phyloP scores from a whole-genome alignment of 2,113 vertebrate species.

The Mugil cephalus region DNA sequence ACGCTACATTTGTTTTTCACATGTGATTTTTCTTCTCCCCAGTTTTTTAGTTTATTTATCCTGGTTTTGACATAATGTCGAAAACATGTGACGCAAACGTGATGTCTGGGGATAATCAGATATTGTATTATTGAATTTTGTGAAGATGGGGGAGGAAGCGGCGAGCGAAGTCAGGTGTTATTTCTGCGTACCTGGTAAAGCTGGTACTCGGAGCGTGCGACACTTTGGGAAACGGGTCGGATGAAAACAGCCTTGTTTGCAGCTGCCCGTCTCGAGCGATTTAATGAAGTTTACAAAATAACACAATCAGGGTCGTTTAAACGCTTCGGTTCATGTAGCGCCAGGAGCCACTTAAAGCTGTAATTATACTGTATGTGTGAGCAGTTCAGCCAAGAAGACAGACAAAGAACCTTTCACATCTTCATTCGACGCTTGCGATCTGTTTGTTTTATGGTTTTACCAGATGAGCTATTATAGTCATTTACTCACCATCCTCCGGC shows the following conservation, averaged over 20 bases:
- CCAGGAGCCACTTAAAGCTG: background rate
- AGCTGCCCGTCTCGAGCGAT: too few relatives aligned
- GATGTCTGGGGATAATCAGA: background rate
- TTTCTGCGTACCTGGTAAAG: background rate
- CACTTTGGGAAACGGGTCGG: too few relatives aligned
- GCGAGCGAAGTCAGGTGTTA: background rate
- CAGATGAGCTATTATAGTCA: background rate
- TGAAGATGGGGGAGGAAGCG: background rate
- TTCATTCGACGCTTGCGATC: background rate
- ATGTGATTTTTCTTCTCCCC: constrained; percentile 13
- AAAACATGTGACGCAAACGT: background rate
- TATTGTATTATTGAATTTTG: background rate
- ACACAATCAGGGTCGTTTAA: fast-evolving
- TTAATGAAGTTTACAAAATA: too few relatives aligned
- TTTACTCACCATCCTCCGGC: background rate
- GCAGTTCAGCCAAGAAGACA: background rate
- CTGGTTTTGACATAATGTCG: too few relatives aligned
- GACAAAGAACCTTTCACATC: background rate
- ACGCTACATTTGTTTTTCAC: background rate
- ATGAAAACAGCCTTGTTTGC: too few relatives aligned
- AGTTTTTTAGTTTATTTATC: background rate
- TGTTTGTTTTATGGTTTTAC: background rate
- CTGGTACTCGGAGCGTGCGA: too few relatives aligned
- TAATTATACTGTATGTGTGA: background rate
- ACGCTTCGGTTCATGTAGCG: background rate